Evolutionary conservation across 2,888 invertebrate genomes (phyloP), one percentile per base, ranked within the genome.

Genomic region (Axea sp.): DNA sequence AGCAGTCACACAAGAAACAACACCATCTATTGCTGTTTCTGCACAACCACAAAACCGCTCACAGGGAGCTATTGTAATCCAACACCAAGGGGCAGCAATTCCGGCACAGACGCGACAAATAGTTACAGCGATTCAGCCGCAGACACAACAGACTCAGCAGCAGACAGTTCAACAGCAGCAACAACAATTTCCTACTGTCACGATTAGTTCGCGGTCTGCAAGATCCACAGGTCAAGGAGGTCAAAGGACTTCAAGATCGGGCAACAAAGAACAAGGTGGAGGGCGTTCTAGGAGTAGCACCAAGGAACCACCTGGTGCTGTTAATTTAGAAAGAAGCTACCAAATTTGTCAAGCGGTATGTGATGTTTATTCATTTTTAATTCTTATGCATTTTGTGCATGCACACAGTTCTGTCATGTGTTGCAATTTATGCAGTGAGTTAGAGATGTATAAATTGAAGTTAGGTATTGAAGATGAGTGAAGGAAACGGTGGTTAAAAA

Each of bases 251-350:
- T 82, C 84, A 7, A 81, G 86, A 24, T 83, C 77, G 43, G 80
- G 73, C 24, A 86, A 83, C 22, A 87, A 83, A 59, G 87, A 87
- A 53, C 84, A 83, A 57, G 80, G 82, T 7, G 78, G 82, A 24
- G 82, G 86, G 6, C 80, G 87, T 47, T 84, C 86, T 15, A 82
- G 87, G 41, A 91, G 90, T 77, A 90, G 91, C 3, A 93, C 92
- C 81, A 94, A 94, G 86, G 92, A 95, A 71, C 96, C 96, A 0
- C 96, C 96, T 0, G 96, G 96, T 0, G 95, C 95, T 2, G 95
- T 97, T 24, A 97, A 98, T 88, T 89, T 97, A 55, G 97, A 97
- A 86, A 91, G 98, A 60, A 97, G 97, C 85, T 96, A 97, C 88
- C 97, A 97, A 89, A 98, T 98, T 81, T 96, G 95, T 82, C 95